These are phyloP conservation scores for Biston stratarius DNA, from an alignment of 2,888 invertebrate genomes.

Conservation along the genomic window DNA sequence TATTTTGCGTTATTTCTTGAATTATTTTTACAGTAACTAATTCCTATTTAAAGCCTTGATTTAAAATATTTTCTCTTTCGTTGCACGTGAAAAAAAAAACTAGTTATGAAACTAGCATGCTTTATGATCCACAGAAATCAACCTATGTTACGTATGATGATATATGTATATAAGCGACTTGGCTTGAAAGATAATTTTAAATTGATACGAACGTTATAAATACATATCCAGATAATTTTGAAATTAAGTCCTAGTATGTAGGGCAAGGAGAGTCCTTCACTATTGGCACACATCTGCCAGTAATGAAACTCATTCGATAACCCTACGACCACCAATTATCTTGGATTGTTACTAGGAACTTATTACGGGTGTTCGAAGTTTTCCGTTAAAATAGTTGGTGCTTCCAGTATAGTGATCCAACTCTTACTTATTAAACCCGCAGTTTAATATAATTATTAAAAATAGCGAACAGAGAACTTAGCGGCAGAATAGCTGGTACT, in stretches of 20 bases:
- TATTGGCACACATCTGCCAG: conserved; percentile 11
- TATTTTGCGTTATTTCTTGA: too few relatives aligned
- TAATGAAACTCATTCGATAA: conserved; percentile 22
- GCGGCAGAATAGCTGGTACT: too few relatives aligned
- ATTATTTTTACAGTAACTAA: too few relatives aligned
- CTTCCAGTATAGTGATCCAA: background rate
- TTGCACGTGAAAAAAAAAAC: too few relatives aligned
- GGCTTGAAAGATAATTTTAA: background rate
- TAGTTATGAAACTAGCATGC: too few relatives aligned
- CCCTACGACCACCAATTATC: conserved; percentile 10
- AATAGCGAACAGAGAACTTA: too few relatives aligned
- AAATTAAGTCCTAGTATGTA: conserved; percentile 1
- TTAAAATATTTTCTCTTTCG: too few relatives aligned
- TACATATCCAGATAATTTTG: background rate
- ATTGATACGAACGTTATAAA: background rate
- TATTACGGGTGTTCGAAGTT: background rate
- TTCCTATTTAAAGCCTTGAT: too few relatives aligned
- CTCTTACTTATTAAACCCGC: too few relatives aligned
- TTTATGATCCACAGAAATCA: too few relatives aligned
- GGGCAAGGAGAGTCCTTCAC: conserved; percentile 14
- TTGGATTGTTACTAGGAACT: background rate
- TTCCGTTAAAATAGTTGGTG: background rate
- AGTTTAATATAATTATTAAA: too few relatives aligned
- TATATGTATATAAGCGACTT: background rate
- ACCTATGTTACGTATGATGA: too few relatives aligned